Percentiles rank a stretch among this genome's conserved stretches.
Conservation (phyloP, 1,140 invertebrate species). For the Planococcus citri region DNA sequence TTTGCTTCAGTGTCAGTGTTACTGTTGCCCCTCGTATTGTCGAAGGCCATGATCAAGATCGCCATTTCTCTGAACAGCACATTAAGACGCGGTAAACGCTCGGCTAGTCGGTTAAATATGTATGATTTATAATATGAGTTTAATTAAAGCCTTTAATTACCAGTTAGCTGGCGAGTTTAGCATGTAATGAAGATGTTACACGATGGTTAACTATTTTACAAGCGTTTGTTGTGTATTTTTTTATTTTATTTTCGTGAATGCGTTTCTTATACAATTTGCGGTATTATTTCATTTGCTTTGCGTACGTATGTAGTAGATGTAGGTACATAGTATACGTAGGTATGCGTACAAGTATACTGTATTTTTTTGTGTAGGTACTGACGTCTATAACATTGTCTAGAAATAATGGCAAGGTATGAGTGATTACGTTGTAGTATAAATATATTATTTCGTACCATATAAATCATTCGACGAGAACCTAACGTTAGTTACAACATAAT, state of each 20-base stretch:
- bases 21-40: no score
- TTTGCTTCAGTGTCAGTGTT: no score
- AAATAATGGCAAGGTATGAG: conserved; percentile 3
- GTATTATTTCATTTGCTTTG: background rate
- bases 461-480: background rate
- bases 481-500: background rate
- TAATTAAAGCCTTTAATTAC: conserved; percentile 4
- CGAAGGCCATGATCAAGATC: no score
- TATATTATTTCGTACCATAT: conserved; percentile 8
- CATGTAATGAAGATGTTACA: background rate
- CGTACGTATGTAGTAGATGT: no score
- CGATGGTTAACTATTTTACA: background rate
- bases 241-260: no score
- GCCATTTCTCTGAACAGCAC: no score
- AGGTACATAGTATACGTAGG: no score
- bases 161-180: background rate
- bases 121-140: conserved; percentile 1
- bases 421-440: background rate
- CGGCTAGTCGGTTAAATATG: background rate
- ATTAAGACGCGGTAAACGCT: background rate
- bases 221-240: background rate
- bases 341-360: background rate
- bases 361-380: background rate
- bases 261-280: background rate
- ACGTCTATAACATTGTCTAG: background rate